Percentiles rank a stretch among this genome's conserved stretches.
Conservation (phyloP, 2,888 invertebrate genomes). For the Flexamia atlantica region DNA sequence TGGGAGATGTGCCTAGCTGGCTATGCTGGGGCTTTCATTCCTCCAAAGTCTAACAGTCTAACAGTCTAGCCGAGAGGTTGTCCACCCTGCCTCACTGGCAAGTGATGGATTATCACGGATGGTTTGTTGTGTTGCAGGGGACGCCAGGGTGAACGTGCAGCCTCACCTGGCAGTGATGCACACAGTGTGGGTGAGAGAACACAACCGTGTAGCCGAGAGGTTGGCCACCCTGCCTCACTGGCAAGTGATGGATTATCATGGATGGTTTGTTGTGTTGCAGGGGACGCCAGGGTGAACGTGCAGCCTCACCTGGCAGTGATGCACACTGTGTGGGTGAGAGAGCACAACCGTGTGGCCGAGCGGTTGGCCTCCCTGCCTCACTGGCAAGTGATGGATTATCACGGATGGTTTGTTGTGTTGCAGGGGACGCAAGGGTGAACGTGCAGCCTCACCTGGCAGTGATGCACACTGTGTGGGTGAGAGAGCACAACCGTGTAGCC, state of each 20-base stretch:
- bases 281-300: constrained; percentile 87
- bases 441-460: constrained; percentile 85
- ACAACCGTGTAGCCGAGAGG: constrained; percentile 86
- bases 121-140: constrained; percentile 79
- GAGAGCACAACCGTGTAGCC: constrained; percentile 92
- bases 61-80: constrained; percentile 82
- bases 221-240: constrained; percentile 80
- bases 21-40: no score
- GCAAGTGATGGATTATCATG: no score
- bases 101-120: no score
- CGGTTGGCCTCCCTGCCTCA: constrained; percentile 78
- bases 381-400: no score
- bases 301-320: constrained; percentile 85
- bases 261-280: constrained; percentile 75
- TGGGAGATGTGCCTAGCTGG: no score
- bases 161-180: constrained; percentile 86
- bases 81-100: constrained; percentile 81
- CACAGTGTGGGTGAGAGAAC: constrained; percentile 87
- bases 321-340: constrained; percentile 86
- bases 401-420: no score
- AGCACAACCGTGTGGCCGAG: constrained; percentile 89
- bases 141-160: constrained; percentile 86
- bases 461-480: constrained; percentile 85
- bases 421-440: constrained; percentile 89
- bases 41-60: no score